phyloP scores from a whole-genome alignment of 2,113 vertebrate genomes.

The Martes martes region DNA sequence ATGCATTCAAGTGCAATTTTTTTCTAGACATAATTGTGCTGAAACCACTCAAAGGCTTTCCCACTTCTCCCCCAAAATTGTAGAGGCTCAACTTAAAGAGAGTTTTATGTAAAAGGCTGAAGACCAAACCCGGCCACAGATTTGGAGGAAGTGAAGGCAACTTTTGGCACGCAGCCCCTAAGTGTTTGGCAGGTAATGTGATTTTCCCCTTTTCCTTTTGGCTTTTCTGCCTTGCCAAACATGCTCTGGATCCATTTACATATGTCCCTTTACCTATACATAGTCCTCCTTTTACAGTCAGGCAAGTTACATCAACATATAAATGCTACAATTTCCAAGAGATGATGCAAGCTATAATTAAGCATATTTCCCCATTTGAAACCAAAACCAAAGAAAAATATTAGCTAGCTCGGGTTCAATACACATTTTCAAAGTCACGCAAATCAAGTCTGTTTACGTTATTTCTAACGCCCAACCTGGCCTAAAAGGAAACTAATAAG shows the following conservation, averaged over 20 bases:
- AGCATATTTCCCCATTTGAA: slow-evolving; percentile 82
- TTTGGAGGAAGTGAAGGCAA: slow-evolving; percentile 67
- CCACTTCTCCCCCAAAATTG: slow-evolving; percentile 28
- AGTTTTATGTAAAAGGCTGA: slow-evolving; percentile 66
- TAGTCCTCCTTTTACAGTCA: slow-evolving; percentile 80
- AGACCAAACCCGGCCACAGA: slow-evolving; percentile 57
- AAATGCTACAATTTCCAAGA: slow-evolving; percentile 80
- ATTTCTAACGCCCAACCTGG: slow-evolving; percentile 61
- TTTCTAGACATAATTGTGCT: slow-evolving; percentile 63
- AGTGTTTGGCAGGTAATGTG: slow-evolving; percentile 78
- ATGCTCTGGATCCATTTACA: slow-evolving; percentile 81
- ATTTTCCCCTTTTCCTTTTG: slow-evolving; percentile 77
- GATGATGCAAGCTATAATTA: slow-evolving; percentile 85
- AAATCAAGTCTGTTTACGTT: slow-evolving; percentile 70
- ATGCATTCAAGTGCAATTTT: neutral
- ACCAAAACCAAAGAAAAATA: slow-evolving; percentile 82
- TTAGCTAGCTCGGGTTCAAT: slow-evolving; percentile 74
- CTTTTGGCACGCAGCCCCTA: slow-evolving; percentile 58
- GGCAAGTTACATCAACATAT: slow-evolving; percentile 78
- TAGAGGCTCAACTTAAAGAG: slow-evolving; percentile 54
- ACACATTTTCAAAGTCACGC: slow-evolving; percentile 74
- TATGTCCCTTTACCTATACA: slow-evolving; percentile 78
- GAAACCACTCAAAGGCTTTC: slow-evolving; percentile 51
- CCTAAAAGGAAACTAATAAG: slow-evolving; percentile 53
- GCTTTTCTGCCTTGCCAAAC: slow-evolving; percentile 81